Evolutionary conservation across 1,140 invertebrate genomes (phyloP).

Genomic region (Apocrypta bakeri): DNA sequence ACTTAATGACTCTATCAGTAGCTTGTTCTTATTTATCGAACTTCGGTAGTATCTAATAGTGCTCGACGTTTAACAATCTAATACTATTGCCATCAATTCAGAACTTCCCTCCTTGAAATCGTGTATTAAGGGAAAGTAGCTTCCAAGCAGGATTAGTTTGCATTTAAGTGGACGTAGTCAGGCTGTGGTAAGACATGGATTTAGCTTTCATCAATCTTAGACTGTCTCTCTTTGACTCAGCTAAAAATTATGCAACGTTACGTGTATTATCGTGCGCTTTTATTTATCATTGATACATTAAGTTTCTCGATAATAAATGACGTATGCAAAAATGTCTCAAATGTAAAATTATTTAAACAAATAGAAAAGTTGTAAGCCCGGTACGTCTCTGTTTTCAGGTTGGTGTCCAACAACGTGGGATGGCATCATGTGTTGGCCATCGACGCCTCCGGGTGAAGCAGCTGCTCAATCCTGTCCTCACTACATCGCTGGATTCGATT

Average conservation of each 20-base stretch:
- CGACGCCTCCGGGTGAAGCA: slow-evolving; percentile 69
- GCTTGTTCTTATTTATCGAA: too few relatives aligned
- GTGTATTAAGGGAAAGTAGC: background rate
- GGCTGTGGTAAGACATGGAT: background rate
- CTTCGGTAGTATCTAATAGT: too few relatives aligned
- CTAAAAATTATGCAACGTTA: too few relatives aligned
- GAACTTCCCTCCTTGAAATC: background rate
- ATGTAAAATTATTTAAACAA: too few relatives aligned
- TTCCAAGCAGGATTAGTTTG: background rate
- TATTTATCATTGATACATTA: too few relatives aligned
- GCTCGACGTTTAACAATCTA: background rate
- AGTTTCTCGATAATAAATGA: too few relatives aligned
- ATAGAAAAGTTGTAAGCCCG: background rate
- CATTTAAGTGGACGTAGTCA: background rate
- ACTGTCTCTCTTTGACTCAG: background rate
- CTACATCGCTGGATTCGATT: slow-evolving; percentile 73
- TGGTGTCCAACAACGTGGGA: slow-evolving; percentile 76
- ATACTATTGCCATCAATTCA: background rate
- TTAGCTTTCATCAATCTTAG: background rate
- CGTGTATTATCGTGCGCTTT: too few relatives aligned
- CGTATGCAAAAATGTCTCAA: too few relatives aligned
- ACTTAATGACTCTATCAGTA: too few relatives aligned
- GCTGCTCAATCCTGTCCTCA: slow-evolving; percentile 72
- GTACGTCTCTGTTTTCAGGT: slow-evolving; percentile 57
- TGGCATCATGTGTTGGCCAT: slow-evolving; percentile 76